Evolutionary conservation across 2,113 vertebrate species (phyloP).

Genomic region (Microtus oregoni): DNA sequence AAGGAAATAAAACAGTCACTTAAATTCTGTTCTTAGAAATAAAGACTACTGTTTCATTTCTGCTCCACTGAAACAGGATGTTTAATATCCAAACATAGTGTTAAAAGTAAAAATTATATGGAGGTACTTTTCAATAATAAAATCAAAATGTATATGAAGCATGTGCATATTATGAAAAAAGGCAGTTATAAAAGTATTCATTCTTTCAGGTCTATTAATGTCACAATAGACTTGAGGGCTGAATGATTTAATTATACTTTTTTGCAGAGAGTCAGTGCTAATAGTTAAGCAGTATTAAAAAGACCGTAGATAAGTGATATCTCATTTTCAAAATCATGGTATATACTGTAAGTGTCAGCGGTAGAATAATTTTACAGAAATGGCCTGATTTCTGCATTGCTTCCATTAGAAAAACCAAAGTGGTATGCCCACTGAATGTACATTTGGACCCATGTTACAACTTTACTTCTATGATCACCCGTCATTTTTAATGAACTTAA

Average conservation of each 20-base stretch:
- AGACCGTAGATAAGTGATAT: not conserved
- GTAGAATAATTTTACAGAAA: constrained; percentile 64
- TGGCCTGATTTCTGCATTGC: constrained; percentile 43
- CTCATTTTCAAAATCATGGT: constrained; percentile 52
- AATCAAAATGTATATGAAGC: constrained; percentile 26
- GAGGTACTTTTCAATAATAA: constrained; percentile 22
- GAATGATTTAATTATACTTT: constrained; percentile 49
- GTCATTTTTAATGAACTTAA: constrained; percentile 30
- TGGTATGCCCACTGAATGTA: constrained; percentile 46
- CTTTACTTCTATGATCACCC: constrained; percentile 11
- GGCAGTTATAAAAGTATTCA: constrained; percentile 12
- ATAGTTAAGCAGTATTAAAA: constrained; percentile 34
- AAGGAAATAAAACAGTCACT: constrained; percentile 20
- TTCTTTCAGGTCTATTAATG: constrained; percentile 57
- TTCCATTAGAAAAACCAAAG: constrained; percentile 50
- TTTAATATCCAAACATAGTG: constrained; percentile 13
- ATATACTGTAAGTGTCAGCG: constrained; percentile 20
- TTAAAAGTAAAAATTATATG: constrained; percentile 44
- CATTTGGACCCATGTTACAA: constrained; percentile 44
- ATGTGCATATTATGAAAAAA: constrained; percentile 16
- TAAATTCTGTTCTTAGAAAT: constrained; percentile 50
- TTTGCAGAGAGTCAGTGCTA: constrained; percentile 43
- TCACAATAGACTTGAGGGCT: constrained; percentile 49
- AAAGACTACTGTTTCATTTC: constrained; percentile 34
- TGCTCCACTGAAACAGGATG: not conserved